phyloP scores from a whole-genome alignment of 53 echinoderm and acorn worm genomes.

The Echinometra lucunter region DNA sequence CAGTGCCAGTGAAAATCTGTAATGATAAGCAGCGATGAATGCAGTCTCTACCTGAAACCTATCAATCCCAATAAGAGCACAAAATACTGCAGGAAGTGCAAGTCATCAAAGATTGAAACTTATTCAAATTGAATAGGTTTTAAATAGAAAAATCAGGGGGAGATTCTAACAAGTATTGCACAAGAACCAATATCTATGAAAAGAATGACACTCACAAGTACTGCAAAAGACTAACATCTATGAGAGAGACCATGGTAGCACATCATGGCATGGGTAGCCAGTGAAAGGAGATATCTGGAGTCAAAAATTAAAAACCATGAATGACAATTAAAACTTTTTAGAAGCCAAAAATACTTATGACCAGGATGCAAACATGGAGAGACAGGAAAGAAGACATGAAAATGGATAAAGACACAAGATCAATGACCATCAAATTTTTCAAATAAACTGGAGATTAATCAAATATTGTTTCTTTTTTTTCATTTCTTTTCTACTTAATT shows the following conservation, averaged over 20 bases:
- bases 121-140: conserved; percentile 33
- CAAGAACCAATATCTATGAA: neutral
- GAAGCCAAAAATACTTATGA: conserved; percentile 16
- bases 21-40: neutral
- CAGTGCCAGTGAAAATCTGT: conserved; percentile 18
- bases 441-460: conserved; percentile 57
- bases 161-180: neutral
- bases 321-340: conserved; percentile 14
- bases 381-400: conserved; percentile 48
- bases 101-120: conserved; percentile 41
- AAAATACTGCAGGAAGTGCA: conserved; percentile 17
- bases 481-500: neutral
- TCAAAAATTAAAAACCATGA: neutral
- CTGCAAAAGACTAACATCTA: neutral
- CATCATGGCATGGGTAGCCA: conserved; percentile 17
- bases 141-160: neutral
- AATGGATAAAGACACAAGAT: conserved; percentile 39
- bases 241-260: neutral
- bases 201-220: neutral
- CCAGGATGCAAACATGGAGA: neutral
- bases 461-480: conserved; percentile 31
- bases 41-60: conserved; percentile 3
- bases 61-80: neutral
- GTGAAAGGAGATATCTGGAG: conserved; percentile 3
- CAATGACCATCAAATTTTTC: conserved; percentile 60